A percentile compares a stretch with the other conserved stretches of the same genome.
Conservation (phyloP, 2,888 invertebrate species). For the Blera fallax region DNA sequence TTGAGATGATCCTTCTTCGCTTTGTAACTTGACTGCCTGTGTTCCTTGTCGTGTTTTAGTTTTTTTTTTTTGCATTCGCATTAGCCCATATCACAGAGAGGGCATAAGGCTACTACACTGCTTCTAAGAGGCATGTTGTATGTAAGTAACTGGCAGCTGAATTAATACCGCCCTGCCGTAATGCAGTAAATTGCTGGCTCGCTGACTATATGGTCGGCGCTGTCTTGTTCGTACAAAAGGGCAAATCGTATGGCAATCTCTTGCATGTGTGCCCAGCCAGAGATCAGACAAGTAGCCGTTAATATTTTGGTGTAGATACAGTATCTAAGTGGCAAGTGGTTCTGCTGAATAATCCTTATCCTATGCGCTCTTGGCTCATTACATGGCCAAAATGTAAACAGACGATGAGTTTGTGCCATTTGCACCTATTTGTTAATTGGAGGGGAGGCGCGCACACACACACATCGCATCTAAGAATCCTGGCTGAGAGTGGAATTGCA, state of each 20-base stretch:
- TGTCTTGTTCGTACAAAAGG: conserved; percentile 25
- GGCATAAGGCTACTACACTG: neutral
- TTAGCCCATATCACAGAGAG: conserved; percentile 12
- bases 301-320: conserved; percentile 25
- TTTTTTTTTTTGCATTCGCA: conserved; percentile 8
- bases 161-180: conserved; percentile 27
- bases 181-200: conserved; percentile 2
- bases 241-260: conserved; percentile 31
- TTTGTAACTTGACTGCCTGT: conserved; percentile 15
- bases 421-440: conserved; percentile 75
- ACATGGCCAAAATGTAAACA: conserved; percentile 49
- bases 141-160: conserved; percentile 16
- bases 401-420: conserved; percentile 66
- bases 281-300: conserved; percentile 40
- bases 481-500: conserved; percentile 39
- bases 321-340: conserved; percentile 21
- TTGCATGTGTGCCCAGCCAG: neutral
- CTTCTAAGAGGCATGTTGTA: neutral
- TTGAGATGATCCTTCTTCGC: conserved; percentile 46
- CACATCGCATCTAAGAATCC: neutral
- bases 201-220: neutral
- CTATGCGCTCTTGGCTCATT: neutral
- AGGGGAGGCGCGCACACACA: conserved; percentile 10
- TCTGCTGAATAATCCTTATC: neutral
- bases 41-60: conserved; percentile 18